Conservation (phyloP, 2,113 vertebrate genomes). For the Maccullochella peelii region DNA sequence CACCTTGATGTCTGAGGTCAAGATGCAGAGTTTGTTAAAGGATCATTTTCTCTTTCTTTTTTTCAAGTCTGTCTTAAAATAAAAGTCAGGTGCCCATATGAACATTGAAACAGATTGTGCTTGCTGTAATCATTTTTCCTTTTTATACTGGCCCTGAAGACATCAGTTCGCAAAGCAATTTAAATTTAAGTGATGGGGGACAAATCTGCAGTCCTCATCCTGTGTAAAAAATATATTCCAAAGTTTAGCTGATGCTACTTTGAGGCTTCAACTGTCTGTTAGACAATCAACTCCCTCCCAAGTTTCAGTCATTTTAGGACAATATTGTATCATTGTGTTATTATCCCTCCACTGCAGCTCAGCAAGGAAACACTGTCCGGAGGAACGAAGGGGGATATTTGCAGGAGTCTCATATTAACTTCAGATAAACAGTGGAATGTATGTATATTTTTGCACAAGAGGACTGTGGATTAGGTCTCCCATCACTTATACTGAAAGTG, state of each 20-base stretch:
- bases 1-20: background rate
- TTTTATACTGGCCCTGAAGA: background rate
- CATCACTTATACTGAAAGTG: background rate
- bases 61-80: background rate
- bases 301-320: no score
- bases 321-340: no score
- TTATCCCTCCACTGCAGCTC: no score
- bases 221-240: no score
- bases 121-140: background rate
- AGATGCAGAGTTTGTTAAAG: background rate
- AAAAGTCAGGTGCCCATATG: background rate
- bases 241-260: background rate
- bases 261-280: background rate
- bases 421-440: background rate
- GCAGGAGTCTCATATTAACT: background rate
- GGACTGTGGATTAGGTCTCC: background rate
- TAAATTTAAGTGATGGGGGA: no score
- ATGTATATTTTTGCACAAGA: background rate
- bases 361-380: no score
- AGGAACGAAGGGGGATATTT: background rate
- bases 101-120: background rate
- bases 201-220: background rate
- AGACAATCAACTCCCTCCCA: background rate
- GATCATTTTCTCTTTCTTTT: background rate
- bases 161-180: no score